Evolutionary conservation across 1,140 invertebrate species (phyloP), one percentile per base, ranked within the genome.

Genomic region (Uloborus diversus): DNA sequence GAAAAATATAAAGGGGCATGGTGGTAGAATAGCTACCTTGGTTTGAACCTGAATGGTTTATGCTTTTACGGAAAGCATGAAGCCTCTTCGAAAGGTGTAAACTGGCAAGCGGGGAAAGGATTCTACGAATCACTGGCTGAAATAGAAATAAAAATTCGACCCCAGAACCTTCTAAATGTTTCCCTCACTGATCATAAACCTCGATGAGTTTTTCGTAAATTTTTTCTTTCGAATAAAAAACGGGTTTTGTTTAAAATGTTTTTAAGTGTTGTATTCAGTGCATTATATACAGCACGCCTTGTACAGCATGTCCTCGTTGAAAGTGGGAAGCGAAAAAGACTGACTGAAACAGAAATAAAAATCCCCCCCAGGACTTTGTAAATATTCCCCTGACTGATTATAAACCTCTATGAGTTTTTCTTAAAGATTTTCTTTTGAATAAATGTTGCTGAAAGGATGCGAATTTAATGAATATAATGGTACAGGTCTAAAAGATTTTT

Each of bases 11-110:
- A 85, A 75, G 86, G 87, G 25, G 87, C 83, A 11, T 87, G 87
- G 87, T 87, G 86, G 86, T 87, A 85, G 56, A 83, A 82, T 0
- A 82, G 78, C 68, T 87, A 87, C 66, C 84, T 86, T 68, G 70
- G 83, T 56, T 66, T 82, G 20, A 87, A 87, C 70, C 83, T 87
- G 23, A 87, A 87, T 75, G 86, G 86, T n/a, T n/a, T 47, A n/a
- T 47, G n/a, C n/a, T n/a, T 47, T 11, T n/a, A 47, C n/a, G 42
- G 42, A 9, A 47, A 47, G 42, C 9, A 9, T 47, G 42, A 47
- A 47, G 9, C 42, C 42, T 47, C 9, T n/a, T 9, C 42, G n/a
- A n/a, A 47, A 11, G 42, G 42, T 47, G n/a, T 47, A 9, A 47
- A 11, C 42, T 47, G 42, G 42, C 42, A 47, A 9, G 9, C 42